Base-by-base conservation (phyloP, 2,797 vertebrate genomes). In the Sebastes cheni region DNA sequence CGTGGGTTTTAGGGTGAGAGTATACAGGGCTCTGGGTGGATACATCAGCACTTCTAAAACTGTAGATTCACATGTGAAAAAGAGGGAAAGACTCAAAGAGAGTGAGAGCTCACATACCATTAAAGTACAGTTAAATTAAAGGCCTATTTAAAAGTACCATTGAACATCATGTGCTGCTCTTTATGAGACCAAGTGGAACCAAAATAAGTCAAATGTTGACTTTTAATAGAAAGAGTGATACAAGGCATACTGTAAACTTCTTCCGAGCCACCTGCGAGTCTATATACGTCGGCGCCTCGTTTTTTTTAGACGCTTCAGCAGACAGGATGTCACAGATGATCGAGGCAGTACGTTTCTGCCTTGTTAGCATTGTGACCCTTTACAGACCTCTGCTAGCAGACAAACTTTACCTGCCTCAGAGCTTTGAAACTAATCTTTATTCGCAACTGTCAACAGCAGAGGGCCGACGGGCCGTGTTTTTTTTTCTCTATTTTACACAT, bases 1-100 rank as follows among this genome's bases (percentile, higher is more conserved):
- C 8, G 39, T 82, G 88, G 11, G 68, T 74, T 84, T 67, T 16
- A 56, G 54, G 81, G 52, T 72, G 78, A 84, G 59, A 68, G 29
- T 25, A 34, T 1, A 20, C 27, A 61, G 30, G 0, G 0, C 29
- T 72, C 52, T 66, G 74, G 23, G 59, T n/a, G 68, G 69, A 72
- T 61, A 54, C 22, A 62, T 65, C 68, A 75, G 68, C 39, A 30
- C 64, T 56, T 73, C 68, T 36, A 29, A 67, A 76, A 76, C 6
- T 3, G 6, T 9, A 52, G 30, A 73, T n/a, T 72, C n/a, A 23
- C 27, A 25, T 60, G 59, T 9, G 3, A 30, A 70, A 42, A 72
- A 69, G n/a, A 52, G 4, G 29, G 6, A 32, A 70, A 5, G 32
- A 46, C n/a, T 34, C 18, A 23, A 23, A 60, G n/a, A 46, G 39